Evolutionary conservation across 2,797 vertebrate species (phyloP), one percentile per base, ranked within the genome.

Genomic region (Kryptopterus vitreolus): DNA sequence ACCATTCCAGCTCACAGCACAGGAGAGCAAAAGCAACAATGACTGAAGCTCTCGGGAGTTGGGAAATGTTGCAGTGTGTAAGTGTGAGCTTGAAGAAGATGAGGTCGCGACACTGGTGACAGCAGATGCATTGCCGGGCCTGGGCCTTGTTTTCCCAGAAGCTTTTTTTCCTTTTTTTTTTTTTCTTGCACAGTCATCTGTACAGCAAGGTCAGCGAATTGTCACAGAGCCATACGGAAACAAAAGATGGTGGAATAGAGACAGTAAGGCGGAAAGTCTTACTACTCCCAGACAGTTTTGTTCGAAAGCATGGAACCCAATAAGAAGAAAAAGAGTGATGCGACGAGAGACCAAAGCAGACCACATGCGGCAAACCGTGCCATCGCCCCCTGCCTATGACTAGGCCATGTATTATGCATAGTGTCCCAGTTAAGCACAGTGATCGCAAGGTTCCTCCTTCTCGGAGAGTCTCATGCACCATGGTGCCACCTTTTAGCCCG

Each of bases 341-440:
- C 70, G 72, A 46, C 5, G 22, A 58, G 29, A 63, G 26, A 38
- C 13, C 38, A 43, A 10, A 43, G 38, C 38, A 43, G 38, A 43
- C 38, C 38, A 43, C 38, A 66, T 80, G 77, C 74, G 55, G 57
- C 26, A 24, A 63, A 35, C 52, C 24, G 3, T 72, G 66, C 62
- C 72, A 43, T 66, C 78, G 31, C 59, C 52, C n/a, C 31, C 35
- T 50, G 38, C 59, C 61, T 72, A 52, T 24, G 63, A 78, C 77
- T 57, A 59, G 22, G 63, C 43, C 62, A 86, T 82, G 84, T 85
- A 84, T 88, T 76, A 83, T 81, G 77, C 87, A 85, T 82, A 52
- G 29, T 22, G 33, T 82, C 77, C 24, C 50, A 59, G 68, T 68
- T 70, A 73, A 61, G 59, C 58, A n/a, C 29, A 55, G 55, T 61